A percentile compares a stretch with the other conserved stretches of the same genome.
phyloP scores from a whole-genome alignment of 2,797 vertebrate species.

The Botia kubotai region DNA sequence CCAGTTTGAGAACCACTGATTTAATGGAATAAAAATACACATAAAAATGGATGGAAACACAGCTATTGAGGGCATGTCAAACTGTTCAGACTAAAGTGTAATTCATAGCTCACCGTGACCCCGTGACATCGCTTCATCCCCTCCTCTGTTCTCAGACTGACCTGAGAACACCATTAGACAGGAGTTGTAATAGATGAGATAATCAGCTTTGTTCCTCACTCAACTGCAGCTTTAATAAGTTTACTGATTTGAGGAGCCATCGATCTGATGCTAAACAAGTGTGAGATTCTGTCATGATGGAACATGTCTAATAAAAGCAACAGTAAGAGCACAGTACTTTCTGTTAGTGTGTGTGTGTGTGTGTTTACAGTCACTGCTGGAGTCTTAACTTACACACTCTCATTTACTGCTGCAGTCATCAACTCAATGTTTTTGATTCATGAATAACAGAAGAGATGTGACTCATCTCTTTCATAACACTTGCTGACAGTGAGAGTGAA shows the following conservation, averaged over 20 bases:
- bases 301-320: too few species aligned
- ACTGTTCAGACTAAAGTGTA: slow-evolving; percentile 22
- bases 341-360: not conserved
- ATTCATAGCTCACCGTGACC: slow-evolving; percentile 55
- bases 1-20: too few species aligned
- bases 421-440: too few species aligned
- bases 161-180: not conserved
- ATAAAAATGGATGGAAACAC: too few species aligned
- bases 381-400: slow-evolving; percentile 56
- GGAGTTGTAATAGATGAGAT: slow-evolving; percentile 63
- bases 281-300: not conserved
- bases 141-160: slow-evolving; percentile 44
- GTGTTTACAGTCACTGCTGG: slow-evolving; percentile 53
- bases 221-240: slow-evolving; percentile 73
- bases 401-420: too few species aligned
- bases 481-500: slow-evolving; percentile 42
- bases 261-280: slow-evolving; percentile 58
- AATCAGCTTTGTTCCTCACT: slow-evolving; percentile 75
- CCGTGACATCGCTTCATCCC: slow-evolving; percentile 70
- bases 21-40: too few species aligned
- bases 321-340: too few species aligned
- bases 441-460: slow-evolving; percentile 27
- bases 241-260: slow-evolving; percentile 74
- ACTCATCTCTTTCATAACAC: slow-evolving; percentile 69
- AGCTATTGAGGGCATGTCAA: not conserved